Evolutionary conservation across 37 sponge, comb jelly and placozoan species (phyloP), one percentile per base, ranked within the genome.

Genomic region (Ianthella basta): DNA sequence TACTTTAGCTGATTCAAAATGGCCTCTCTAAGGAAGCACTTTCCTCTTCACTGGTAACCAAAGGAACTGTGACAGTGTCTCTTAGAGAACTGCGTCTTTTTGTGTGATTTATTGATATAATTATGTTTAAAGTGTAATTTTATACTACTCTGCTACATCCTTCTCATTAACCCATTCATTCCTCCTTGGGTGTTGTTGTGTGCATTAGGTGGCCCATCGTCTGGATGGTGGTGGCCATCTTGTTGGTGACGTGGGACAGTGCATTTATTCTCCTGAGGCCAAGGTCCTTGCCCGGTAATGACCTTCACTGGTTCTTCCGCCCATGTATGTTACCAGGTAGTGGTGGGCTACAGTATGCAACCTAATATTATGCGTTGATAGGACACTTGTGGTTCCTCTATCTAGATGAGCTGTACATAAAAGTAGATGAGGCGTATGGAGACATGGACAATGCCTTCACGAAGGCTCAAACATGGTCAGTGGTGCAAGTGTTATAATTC

Each of bases 381-480:
- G 50, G 50, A 34, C 63, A 61, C 8, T 3, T 6, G 10, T 53
- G 19, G 14, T 0, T 66, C 25, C 73, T 44, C 37, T 67, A 29
- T 59, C 83, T 29, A 94, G 95, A 95, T 89, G 79, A 41, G 14
- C 80, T 92, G 5, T 95, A 95, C 82, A 81, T 84, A n/a, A 4
- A 36, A 57, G 74, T 90, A 5, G 95, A 95, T 77, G 89, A 55
- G 63, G 23, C 60, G 6, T 95, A 95, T 87, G 95, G 93, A 5
- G 88, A 95, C 59, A 81, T 95, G 93, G 86, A 87, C 14, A 84
- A 95, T 80, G 40, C 85, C 33, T 95, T 95, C 59, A 79, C 38
- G 0, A 64, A 63, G 36, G 93, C 86, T 16, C 93, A 92, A 82
- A 36, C 93, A 32, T 87, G 89, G 95, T 94, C 83, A 80, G 80